Conservation (phyloP, 2,888 invertebrate genomes). For the Marronus borbonicus region DNA sequence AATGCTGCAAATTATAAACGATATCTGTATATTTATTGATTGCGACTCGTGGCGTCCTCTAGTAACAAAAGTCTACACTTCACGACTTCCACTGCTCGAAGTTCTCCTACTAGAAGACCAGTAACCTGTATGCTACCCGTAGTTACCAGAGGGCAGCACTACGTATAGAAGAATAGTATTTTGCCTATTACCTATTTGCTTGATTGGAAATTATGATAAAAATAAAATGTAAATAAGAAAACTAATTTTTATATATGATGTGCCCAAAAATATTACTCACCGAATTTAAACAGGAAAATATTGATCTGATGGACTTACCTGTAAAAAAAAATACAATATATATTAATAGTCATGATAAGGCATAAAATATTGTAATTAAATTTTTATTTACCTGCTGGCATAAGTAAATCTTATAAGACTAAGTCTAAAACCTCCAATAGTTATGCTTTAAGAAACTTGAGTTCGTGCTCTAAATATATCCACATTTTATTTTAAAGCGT, state of each 20-base stretch:
- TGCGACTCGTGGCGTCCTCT: slow-evolving; percentile 9
- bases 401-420: no score
- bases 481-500: background rate
- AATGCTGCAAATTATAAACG: no score
- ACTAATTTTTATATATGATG: no score
- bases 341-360: background rate
- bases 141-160: slow-evolving; percentile 51
- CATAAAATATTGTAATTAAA: no score
- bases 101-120: background rate
- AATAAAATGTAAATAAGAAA: no score
- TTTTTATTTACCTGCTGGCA: no score
- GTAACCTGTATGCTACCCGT: slow-evolving; percentile 17
- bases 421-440: no score
- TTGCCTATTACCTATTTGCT: no score
- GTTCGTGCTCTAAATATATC: slow-evolving; percentile 15
- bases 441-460: no score
- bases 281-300: background rate
- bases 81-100: background rate
- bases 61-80: background rate
- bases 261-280: background rate
- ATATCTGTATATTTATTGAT: background rate
- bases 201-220: no score
- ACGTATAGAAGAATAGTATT: no score
- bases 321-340: slow-evolving; percentile 20
- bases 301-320: slow-evolving; percentile 39